Conservation (phyloP, 1,140 invertebrate species). For the Eurytemora carolleeae region DNA sequence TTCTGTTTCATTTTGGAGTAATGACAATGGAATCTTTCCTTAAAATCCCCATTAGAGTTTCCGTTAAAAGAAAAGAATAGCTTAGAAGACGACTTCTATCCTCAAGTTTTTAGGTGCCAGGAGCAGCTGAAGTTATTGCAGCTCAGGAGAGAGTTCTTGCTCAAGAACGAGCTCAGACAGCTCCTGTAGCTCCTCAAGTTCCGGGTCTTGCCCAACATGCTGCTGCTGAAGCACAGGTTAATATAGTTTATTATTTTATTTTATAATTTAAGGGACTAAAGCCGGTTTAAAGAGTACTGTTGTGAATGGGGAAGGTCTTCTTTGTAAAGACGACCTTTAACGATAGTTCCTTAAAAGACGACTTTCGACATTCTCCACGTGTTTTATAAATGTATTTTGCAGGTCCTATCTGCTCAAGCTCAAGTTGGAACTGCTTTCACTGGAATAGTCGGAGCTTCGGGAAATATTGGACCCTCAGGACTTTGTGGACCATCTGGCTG, state of each 20-base stretch:
- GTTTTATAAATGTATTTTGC: no score
- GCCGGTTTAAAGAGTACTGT: no score
- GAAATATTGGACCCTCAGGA: slow-evolving; percentile 19
- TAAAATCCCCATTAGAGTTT: no score
- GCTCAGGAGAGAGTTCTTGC: not conserved
- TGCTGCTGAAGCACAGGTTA: not conserved
- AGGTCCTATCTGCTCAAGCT: not conserved
- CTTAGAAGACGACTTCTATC: not conserved
- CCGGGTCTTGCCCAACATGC: not conserved
- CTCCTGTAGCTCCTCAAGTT: not conserved
- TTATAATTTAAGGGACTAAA: no score
- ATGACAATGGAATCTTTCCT: not conserved
- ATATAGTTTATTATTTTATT: no score
- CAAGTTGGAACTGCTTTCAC: slow-evolving; percentile 14
- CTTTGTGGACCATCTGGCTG: slow-evolving; percentile 18
- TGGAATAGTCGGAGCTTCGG: slow-evolving; percentile 18
- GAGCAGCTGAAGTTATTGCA: not conserved
- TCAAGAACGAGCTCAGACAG: not conserved
- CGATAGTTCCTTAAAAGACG: no score
- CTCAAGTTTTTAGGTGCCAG: not conserved
- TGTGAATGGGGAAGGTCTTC: no score
- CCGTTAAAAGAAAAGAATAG: no score
- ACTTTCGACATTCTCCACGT: no score
- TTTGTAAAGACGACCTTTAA: no score
- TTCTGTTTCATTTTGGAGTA: not conserved